Conservation (phyloP, 2,797 vertebrate genomes). For the Melopsittacus undulatus region DNA sequence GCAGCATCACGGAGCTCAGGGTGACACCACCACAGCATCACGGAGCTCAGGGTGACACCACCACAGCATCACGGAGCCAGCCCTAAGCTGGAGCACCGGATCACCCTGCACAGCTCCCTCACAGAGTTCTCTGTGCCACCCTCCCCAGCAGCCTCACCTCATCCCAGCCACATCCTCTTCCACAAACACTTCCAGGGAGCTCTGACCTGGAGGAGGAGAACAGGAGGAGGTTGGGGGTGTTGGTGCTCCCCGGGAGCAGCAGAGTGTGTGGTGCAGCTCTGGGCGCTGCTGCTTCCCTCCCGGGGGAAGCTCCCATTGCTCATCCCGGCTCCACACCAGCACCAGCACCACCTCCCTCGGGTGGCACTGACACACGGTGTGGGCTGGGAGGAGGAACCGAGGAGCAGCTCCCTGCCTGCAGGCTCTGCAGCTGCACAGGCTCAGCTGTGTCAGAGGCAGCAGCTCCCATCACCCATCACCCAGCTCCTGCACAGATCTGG, state of each 20-base stretch:
- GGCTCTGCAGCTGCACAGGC: slow-evolving; percentile 2
- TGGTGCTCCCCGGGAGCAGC: not conserved
- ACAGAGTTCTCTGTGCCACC: not conserved
- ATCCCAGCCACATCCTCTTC: slow-evolving; percentile 62
- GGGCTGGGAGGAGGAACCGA: not conserved
- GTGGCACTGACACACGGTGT: not conserved
- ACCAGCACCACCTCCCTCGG: not conserved
- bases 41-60: not conserved
- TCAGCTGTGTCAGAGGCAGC: not conserved
- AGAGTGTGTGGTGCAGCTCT: not conserved
- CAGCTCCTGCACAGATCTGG: not conserved
- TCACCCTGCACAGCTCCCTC: not conserved
- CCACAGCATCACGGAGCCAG: too few species aligned
- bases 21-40: not conserved
- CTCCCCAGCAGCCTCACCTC: slow-evolving; percentile 48
- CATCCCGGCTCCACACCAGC: not conserved
- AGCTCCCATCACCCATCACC: not conserved
- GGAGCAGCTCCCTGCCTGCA: slow-evolving; percentile 24
- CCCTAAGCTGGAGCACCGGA: not conserved
- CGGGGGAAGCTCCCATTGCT: not conserved
- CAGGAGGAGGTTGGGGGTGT: not conserved
- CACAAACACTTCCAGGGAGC: slow-evolving; percentile 72
- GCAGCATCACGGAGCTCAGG: too few species aligned
- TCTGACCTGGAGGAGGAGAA: slow-evolving; percentile 68
- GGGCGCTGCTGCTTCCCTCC: not conserved